Evolutionary conservation across 92 coral and sea anemone species (phyloP), one percentile per base, ranked within the genome.

Genomic region (Heteractis magnifica): DNA sequence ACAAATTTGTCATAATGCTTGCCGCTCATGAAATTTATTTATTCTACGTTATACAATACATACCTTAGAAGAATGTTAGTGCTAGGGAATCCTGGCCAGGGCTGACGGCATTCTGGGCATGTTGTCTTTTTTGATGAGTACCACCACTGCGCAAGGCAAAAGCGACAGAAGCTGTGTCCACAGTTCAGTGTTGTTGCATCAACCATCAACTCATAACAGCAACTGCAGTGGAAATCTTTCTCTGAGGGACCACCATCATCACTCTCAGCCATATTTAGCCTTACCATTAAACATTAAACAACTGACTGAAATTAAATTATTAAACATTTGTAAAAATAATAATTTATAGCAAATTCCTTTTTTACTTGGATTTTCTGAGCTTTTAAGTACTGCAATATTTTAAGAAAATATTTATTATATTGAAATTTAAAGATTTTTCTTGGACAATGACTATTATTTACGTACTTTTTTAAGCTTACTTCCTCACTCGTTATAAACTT

Each of bases 171-270:
- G 80, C 95, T 92, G 82, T 96, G 99, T 16, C 99, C 99, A 90
- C 99, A 96, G 85, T 90, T 94, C 77, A 96, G 86, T 15, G 99
- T 96, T 49, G 99, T 96, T 78, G 99, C 98, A 75, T 96, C 92
- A 18, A 96, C 96, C 98, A 96, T 92, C 41, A 96, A 76, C 80
- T 96, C 99, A 87, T 87, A 96, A 77, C 99, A 96, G 75, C 99
- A 96, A 60, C 96, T 83, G 49, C 99, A 96, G 56, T 92, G 94
- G 51, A 95, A 81, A 71, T 93, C 98, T 80, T 88, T 83, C 77
- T 91, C 89, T 56, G 84, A 86, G 10, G 89, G 77, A n/a, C 48
- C 65, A 48, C 74, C 76, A 11, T 84, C 80, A 50, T 75, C 88
- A 79, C 79, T 73, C 10, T 80, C 88, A 14, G 20, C 86, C 85